phyloP scores from a whole-genome alignment of 2,888 invertebrate genomes.

The Cartodere bifasciata region DNA sequence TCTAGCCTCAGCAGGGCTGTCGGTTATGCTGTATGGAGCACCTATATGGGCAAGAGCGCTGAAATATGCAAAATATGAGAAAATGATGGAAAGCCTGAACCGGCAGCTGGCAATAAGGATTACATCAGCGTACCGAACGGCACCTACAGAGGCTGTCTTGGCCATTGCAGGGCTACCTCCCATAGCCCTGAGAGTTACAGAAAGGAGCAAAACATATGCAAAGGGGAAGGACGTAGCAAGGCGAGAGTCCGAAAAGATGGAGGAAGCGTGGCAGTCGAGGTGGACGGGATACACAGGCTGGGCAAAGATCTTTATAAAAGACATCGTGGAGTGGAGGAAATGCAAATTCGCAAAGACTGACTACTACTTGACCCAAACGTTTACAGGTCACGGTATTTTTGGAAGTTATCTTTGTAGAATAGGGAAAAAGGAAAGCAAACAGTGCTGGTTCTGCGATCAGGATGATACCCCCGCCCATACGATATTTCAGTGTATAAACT shows the following conservation, averaged over 20 bases:
- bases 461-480: conserved; percentile 9
- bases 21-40: conserved; percentile 13
- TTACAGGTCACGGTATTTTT: conserved; percentile 11
- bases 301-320: conserved; percentile 8
- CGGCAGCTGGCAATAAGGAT: not conserved
- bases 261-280: conserved; percentile 8
- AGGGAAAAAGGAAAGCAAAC: conserved; percentile 3
- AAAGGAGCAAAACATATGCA: conserved; percentile 7
- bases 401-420: conserved; percentile 8
- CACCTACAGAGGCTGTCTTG: conserved; percentile 9
- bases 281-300: conserved; percentile 4
- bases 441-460: conserved; percentile 8
- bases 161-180: conserved; percentile 11
- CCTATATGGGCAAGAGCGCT: conserved; percentile 11
- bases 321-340: conserved; percentile 8
- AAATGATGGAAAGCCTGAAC: not conserved
- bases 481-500: conserved; percentile 7
- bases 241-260: conserved; percentile 3
- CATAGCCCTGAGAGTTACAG: conserved; percentile 11
- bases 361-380: conserved; percentile 10
- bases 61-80: not conserved
- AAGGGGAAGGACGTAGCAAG: conserved; percentile 1
- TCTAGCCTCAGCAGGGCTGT: conserved; percentile 8
- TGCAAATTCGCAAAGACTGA: conserved; percentile 4
- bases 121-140: conserved; percentile 10